Base-by-base conservation (phyloP, 2,888 invertebrate genomes). In the Brachyopa scutellaris region DNA sequence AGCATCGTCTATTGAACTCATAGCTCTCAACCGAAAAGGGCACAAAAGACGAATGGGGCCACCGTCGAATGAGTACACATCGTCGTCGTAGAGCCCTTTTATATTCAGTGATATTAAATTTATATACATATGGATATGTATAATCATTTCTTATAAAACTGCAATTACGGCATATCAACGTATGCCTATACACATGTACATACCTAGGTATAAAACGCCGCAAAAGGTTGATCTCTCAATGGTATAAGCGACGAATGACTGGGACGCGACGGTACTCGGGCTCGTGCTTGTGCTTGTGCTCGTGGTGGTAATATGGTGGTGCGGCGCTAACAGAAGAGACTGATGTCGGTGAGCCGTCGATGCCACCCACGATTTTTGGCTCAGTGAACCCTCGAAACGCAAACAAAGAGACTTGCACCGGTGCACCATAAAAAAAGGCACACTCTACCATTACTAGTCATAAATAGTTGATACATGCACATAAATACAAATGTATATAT, bases 291-390 rank as follows among this genome's bases (percentile, higher is more conserved):
- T 26, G 3, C 6, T 3, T 26, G 15, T 47, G 64, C 38, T 42
- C 36, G 64, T 55, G 40, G 15, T 49, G 26, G 55, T 49, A 40
- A 47, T 57, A 55, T 21, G 42, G 36, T 80, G 62, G 74, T 82
- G 80, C 80, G 80, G 80, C 80, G 80, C 76, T 76, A 76, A 70
- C 69, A 51, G 76, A 76, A 76, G 64, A 76, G 51, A 47, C 69
- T 49, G 45, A 69, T 76, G 76, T 45, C 69, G 45, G 76, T 59
- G 53, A 70, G 62, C 59, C 31, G 19, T 47, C 73, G 45, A 82
- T 82, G 51, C 80, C 80, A 82, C 80, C 80, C 80, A 82, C 80
- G 80, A 76, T 64, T 76, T 82, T 82, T 76, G 76, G 64, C 76
- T 82, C 64, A 76, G 64, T 76, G 70, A 82, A 76, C 76, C 76